Evolutionary conservation across 2,888 invertebrate species (phyloP).

Genomic region (Prenolepis imparis): DNA sequence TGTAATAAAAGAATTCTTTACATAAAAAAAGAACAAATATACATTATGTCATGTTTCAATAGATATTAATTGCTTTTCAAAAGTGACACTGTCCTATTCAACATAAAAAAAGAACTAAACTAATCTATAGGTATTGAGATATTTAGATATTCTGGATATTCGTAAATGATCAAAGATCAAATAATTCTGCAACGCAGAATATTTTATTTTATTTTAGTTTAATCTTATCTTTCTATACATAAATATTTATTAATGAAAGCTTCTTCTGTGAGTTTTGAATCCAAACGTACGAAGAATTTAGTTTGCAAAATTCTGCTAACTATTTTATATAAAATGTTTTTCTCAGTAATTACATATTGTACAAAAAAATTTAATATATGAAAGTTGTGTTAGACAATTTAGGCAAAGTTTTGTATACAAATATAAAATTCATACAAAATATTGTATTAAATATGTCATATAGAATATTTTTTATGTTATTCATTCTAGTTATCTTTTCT

Average conservation of each 20-base stretch:
- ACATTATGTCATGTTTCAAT: not conserved
- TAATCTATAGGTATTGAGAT: not conserved
- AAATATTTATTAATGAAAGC: no score
- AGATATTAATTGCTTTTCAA: constrained; percentile 5
- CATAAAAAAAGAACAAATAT: not conserved
- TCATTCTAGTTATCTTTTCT: not conserved
- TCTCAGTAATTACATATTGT: not conserved
- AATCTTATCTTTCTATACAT: not conserved
- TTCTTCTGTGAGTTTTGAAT: no score
- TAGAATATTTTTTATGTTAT: not conserved
- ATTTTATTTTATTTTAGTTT: not conserved
- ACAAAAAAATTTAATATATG: not conserved
- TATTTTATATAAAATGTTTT: not conserved
- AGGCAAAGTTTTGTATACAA: no score
- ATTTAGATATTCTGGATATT: not conserved
- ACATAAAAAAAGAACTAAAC: not conserved
- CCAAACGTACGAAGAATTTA: not conserved
- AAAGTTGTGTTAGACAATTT: no score
- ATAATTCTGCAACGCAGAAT: not conserved
- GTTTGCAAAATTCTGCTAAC: not conserved
- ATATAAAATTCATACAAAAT: no score
- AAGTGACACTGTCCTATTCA: not conserved
- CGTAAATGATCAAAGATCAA: not conserved
- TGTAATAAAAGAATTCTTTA: constrained; percentile 2
- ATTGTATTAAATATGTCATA: not conserved